These are phyloP conservation scores for Euphydryas editha DNA, from an alignment of 2,888 invertebrate species.

Conservation along the genomic window DNA sequence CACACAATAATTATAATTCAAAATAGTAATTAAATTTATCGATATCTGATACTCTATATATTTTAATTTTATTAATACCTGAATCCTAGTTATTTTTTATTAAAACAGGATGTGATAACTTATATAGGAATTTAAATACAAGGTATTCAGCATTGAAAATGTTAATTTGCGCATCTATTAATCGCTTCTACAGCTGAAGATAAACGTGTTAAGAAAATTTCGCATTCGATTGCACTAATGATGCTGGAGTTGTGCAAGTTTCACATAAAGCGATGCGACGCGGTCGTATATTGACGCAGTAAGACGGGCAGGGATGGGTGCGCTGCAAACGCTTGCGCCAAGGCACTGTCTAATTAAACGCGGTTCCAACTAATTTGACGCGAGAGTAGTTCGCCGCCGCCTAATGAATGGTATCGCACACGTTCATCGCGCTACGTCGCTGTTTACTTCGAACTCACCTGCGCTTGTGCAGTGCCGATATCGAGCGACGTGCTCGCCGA, in stretches of 20 bases:
- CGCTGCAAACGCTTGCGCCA: constrained; percentile 34
- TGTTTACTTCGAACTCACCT: constrained; percentile 51
- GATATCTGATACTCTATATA: constrained; percentile 28
- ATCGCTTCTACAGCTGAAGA: constrained; percentile 15
- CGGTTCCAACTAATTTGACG: constrained; percentile 79
- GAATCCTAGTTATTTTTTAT: constrained; percentile 31
- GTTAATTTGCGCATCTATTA: constrained; percentile 36
- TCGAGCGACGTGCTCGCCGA: constrained; percentile 60
- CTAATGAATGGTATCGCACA: constrained; percentile 83
- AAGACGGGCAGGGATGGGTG: constrained; percentile 47
- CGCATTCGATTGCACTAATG: constrained; percentile 43
- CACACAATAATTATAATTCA: constrained; percentile 23
- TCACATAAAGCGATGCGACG: constrained; percentile 25
- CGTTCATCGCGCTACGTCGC: constrained; percentile 76
- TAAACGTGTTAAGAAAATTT: constrained; percentile 35
- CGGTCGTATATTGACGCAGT: constrained; percentile 37
- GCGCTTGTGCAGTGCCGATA: constrained; percentile 60
- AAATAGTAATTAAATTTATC: constrained; percentile 22
- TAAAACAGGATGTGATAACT: constrained; percentile 38
- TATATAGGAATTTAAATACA: constrained; percentile 34
- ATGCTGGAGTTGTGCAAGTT: constrained; percentile 41
- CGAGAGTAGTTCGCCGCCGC: constrained; percentile 67
- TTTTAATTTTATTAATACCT: constrained; percentile 24
- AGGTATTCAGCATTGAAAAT: constrained; percentile 37
- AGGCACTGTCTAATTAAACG: constrained; percentile 75